Percentiles rank a stretch among this genome's conserved stretches.
These are phyloP conservation scores for Leguminivora glycinivorella DNA, from an alignment of 1,140 invertebrate genomes.

Conservation along the genomic window DNA sequence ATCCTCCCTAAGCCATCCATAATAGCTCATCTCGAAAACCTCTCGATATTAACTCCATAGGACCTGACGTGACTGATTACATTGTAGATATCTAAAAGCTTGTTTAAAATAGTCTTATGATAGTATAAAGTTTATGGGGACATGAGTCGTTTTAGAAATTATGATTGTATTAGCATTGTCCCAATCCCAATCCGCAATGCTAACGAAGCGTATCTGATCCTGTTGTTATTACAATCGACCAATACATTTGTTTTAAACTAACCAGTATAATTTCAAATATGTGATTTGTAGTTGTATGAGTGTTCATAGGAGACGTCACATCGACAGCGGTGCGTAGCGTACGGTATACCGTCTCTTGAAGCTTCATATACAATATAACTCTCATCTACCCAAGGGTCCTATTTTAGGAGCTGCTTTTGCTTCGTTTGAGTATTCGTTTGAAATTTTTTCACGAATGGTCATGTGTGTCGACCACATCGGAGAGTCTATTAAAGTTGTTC, in stretches of 20 bases:
- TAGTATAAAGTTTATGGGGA: neutral
- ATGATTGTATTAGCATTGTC: neutral
- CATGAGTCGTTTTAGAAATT: neutral
- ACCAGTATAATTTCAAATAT: neutral
- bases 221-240: neutral
- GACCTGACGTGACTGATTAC: neutral
- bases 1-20: neutral
- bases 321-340: no score
- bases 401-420: no score
- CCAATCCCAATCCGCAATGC: slow-evolving; percentile 33
- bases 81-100: neutral
- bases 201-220: slow-evolving; percentile 41
- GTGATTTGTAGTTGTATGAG: no score
- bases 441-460: no score
- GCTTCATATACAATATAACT: no score
- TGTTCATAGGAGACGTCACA: no score
- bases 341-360: no score
- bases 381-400: no score
- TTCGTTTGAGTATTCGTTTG: no score
- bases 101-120: neutral
- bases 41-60: neutral
- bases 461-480: no score
- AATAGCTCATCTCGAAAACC: neutral
- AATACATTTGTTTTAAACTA: neutral
- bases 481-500: neutral